Evolutionary conservation across 2,888 invertebrate genomes (phyloP), one percentile per base, ranked within the genome.

Genomic region (Melinaea marsaeus): DNA sequence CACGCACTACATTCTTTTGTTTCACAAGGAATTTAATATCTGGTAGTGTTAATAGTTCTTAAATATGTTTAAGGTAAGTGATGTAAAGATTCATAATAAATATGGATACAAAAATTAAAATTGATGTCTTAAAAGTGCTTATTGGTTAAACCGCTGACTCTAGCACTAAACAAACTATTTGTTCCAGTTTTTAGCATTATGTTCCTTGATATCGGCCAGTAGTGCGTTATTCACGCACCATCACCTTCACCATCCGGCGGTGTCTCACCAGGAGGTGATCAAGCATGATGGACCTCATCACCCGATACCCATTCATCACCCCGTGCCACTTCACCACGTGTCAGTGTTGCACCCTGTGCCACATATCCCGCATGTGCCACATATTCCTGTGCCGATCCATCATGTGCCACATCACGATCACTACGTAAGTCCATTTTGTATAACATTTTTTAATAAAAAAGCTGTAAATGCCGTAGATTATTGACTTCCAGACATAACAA

Each of bases 231-330:
- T 85, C 69, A 88, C 88, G 48, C 85, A 85, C 62, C 79, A 79
- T 55, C 75, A 79, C 47, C 42, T 9, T 42, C 79, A 78, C 51
- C 86, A 84, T 71, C 80, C 81, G 3, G 89, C 89, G 2, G 75
- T 89, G 34, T 89, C 90, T 9, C 90, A 90, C 76, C 90, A 90
- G 73, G 83, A 88, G 69, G 68, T 88, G 65, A 77, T 84, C 66
- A 86, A 86, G 67, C 87, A 87, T 64, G 81, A 84, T 60, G 90
- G 89, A 0, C 89, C 80, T 9, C 77, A 79, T 65, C 80, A 80
- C 62, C 77, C 76, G 13, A 70, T 79, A 45, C 68, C 66, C 3
- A 73, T 76, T 9, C 77, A 79, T 65, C 80, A 80, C 61, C 74
- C 72, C 6, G 66, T 76, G 32, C 74, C 74, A 3, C 60, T 74